Conservation (phyloP, 2,888 invertebrate genomes). For the Noctuana brunneofusca region DNA sequence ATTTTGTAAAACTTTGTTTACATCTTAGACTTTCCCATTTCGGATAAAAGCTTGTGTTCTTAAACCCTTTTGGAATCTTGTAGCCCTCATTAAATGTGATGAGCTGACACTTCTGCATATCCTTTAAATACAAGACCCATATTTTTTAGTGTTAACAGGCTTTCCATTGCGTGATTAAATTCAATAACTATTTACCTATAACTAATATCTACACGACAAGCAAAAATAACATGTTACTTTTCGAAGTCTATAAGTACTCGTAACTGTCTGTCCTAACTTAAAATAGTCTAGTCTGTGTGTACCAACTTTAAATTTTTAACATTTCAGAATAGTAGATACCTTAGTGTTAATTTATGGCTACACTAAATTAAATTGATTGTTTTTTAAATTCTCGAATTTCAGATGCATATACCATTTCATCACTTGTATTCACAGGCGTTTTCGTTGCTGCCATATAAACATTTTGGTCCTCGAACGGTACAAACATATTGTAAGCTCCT, state of each 20-base stretch:
- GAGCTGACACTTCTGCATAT: constrained; percentile 49
- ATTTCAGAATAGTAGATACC: no score
- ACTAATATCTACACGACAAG: no score
- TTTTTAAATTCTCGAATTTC: no score
- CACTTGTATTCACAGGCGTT: constrained; percentile 43
- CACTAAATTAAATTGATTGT: no score
- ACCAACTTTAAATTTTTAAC: no score
- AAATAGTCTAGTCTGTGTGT: no score
- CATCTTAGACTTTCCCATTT: constrained; percentile 65
- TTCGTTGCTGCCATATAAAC: constrained; percentile 61
- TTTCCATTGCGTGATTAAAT: no score
- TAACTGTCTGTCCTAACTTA: no score
- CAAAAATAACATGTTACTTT: no score
- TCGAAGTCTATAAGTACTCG: no score
- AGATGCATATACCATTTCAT: constrained; percentile 14
- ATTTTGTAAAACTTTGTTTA: constrained; percentile 53
- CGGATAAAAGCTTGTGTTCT: constrained; percentile 53
- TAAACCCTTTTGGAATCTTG: constrained; percentile 48
- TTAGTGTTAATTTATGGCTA: no score
- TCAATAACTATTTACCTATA: no score
- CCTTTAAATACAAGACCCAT: background rate
- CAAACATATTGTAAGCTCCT: constrained; percentile 61
- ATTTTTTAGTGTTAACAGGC: background rate
- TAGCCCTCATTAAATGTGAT: constrained; percentile 54
- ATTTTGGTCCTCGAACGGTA: constrained; percentile 49